These are phyloP conservation scores for Perizoma affinitatum DNA, from an alignment of 2,888 invertebrate species.

Conservation along the genomic window DNA sequence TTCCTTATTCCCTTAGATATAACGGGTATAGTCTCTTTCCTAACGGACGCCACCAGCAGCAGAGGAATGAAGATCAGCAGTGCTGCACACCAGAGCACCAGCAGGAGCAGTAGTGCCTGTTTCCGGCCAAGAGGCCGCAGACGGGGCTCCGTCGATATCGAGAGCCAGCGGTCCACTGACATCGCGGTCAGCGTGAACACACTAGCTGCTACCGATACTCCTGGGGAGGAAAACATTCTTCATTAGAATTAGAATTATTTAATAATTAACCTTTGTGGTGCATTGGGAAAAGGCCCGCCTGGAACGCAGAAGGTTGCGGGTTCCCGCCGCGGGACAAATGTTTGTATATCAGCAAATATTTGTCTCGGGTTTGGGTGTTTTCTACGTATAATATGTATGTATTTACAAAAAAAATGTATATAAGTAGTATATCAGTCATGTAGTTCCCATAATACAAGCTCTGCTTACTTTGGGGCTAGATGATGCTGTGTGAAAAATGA, in stretches of 20 bases:
- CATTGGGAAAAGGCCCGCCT: too few species aligned
- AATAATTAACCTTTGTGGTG: too few species aligned
- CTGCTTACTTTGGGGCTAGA: too few species aligned
- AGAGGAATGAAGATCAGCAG: slow-evolving; percentile 87
- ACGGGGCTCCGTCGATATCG: slow-evolving; percentile 86
- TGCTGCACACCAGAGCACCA: slow-evolving; percentile 87
- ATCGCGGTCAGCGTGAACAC: slow-evolving; percentile 91
- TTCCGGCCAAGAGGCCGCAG: slow-evolving; percentile 86
- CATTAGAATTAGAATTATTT: neutral
- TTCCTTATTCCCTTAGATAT: slow-evolving; percentile 63
- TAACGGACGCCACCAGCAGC: slow-evolving; percentile 77
- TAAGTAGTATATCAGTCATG: too few species aligned
- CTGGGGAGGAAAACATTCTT: slow-evolving; percentile 59
- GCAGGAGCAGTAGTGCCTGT: slow-evolving; percentile 86
- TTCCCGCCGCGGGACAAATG: too few species aligned
- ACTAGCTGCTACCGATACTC: slow-evolving; percentile 90
- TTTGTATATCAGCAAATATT: too few species aligned
- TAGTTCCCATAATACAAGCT: too few species aligned
- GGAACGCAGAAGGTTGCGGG: too few species aligned
- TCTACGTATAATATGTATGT: too few species aligned
- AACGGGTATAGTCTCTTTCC: slow-evolving; percentile 67
- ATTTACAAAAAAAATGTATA: too few species aligned
- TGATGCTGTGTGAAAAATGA: too few species aligned
- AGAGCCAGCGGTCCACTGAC: slow-evolving; percentile 90
- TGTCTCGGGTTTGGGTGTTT: too few species aligned